Evolutionary conservation across 2,797 vertebrate species (phyloP).

Genomic region (Microtus agrestis): DNA sequence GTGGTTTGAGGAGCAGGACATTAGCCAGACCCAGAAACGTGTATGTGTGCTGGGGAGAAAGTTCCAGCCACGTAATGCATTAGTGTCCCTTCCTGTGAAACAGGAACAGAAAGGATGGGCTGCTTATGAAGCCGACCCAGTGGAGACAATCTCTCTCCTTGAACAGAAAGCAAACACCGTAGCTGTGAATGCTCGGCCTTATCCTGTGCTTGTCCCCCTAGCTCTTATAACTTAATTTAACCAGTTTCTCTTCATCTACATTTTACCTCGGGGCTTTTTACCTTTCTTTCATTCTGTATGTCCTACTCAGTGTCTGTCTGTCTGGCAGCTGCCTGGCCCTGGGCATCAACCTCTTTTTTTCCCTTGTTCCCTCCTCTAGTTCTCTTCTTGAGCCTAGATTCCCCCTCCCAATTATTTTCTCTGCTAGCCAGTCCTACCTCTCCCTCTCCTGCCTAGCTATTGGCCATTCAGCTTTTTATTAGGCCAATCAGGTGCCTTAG

Average conservation of each 20-base stretch:
- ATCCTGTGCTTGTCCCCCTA: background rate
- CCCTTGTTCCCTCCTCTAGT: background rate
- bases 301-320: background rate
- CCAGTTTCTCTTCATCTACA: background rate
- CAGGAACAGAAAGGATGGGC: background rate
- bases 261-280: background rate
- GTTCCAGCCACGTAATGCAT: background rate
- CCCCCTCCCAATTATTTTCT: background rate
- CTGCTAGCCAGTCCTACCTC: background rate
- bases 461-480: background rate
- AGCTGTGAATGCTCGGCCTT: background rate
- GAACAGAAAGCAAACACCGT: background rate
- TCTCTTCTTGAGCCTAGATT: background rate
- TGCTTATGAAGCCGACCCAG: background rate
- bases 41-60: conserved; percentile 9
- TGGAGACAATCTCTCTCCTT: background rate
- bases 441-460: background rate
- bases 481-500: background rate
- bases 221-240: background rate
- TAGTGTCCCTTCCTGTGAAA: background rate
- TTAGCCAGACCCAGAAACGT: conserved; percentile 68
- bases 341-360: background rate
- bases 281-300: background rate
- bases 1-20: conserved; percentile 69
- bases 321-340: background rate